Base-by-base conservation (phyloP, 2,797 vertebrate species). In the Epinephelus awoara region DNA sequence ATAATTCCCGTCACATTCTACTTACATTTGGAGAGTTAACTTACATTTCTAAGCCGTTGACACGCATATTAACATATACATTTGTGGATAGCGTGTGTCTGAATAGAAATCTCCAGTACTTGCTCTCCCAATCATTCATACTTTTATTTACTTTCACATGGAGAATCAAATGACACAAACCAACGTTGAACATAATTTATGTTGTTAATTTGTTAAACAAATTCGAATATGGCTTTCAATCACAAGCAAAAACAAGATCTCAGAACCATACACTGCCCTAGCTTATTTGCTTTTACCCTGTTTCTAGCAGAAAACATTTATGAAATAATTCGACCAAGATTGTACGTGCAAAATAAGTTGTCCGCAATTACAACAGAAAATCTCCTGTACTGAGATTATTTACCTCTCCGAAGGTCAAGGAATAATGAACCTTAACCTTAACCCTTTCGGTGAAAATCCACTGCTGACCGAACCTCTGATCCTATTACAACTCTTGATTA, bases 401-500 rank as follows among this genome's bases (percentile, higher is more conserved):
- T 87, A 82, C 71, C 79, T 75, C 17, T 76, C 27, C 29, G 54
- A 77, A 74, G 66, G 25, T 83, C 44, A 79, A 66, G 75, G 3
- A 80, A 63, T 51, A 46, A 57, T 63, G 72, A 50, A 57, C 44
- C 52, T 72, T 25, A 46, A 74, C 29, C 15, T 23, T 57, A 57
- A 68, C 13, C n/a, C 40, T 61, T 55, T 38, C 58, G 66, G 40
- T 52, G 19, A n/a, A 83, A 55, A 72, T 70, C 67, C 1, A 0
- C 42, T 2, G 0, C 50, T 44, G 50, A 4, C 18, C 38, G 10
- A 67, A 69, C 34, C 59, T 55, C 55, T 85, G 81, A 89, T 85
- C 81, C 64, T 84, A 42, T 90, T 85, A 84, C 52, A 73, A 66
- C 46, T 72, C 54, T 65, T 19, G 58, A 65, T 90, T 85, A 83